These are phyloP conservation scores for Fulica atra DNA, from an alignment of 2,113 vertebrate genomes.

Conservation along the genomic window DNA sequence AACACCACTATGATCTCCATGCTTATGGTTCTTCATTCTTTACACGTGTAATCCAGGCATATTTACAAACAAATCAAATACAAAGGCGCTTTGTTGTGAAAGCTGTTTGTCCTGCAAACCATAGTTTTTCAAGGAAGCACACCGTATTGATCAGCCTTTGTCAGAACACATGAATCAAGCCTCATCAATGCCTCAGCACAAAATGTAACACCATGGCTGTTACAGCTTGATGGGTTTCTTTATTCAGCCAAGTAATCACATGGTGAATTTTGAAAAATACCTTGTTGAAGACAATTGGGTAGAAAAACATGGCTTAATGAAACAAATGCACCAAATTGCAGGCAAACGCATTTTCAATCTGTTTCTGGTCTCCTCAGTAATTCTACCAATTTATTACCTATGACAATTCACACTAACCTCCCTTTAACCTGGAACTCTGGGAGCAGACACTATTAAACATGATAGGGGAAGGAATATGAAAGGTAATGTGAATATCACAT, in stretches of 20 bases:
- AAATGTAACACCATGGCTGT: neutral
- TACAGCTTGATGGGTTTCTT: neutral
- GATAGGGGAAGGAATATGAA: neutral
- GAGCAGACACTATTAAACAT: neutral
- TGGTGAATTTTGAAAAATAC: constrained; percentile 2
- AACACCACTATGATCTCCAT: neutral
- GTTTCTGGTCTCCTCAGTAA: neutral
- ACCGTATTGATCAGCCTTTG: neutral
- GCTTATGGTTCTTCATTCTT: neutral
- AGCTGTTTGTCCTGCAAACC: constrained; percentile 6
- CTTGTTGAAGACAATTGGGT: neutral
- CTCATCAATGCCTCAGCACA: constrained; percentile 24
- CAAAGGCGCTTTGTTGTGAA: constrained; percentile 39
- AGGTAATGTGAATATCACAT: neutral
- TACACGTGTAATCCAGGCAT: neutral
- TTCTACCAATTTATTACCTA: constrained; percentile 17
- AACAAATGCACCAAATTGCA: neutral
- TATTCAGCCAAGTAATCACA: neutral
- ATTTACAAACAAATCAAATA: constrained; percentile 48
- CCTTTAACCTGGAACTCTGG: neutral
- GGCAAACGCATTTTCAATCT: neutral
- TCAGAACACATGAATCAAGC: constrained; percentile 28
- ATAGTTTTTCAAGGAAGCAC: neutral
- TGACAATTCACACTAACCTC: neutral
- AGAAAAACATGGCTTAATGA: constrained; percentile 28